Evolutionary conservation across 2,113 vertebrate genomes (phyloP), one percentile per base, ranked within the genome.

Genomic region (Manacus vitellinus): DNA sequence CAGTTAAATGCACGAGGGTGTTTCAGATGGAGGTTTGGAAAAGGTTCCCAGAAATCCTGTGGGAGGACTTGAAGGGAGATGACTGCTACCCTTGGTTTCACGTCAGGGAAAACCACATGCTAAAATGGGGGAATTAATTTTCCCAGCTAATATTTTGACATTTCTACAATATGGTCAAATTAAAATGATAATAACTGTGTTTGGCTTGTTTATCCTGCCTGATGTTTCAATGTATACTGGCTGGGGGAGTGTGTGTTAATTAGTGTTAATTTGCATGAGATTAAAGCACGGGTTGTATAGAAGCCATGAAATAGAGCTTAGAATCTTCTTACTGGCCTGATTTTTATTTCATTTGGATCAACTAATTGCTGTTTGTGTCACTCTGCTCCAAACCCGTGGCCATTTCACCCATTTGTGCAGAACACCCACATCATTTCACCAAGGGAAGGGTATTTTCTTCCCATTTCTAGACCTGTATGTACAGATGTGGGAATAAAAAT

Each of bases 61-160:
- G 88, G 93, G 95, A 96, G 90, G 88, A 81, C 75, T 93, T 88
- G 79, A 92, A 96, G 63, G 41, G 85, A 93, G 76, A 83, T 85
- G 68, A 88, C 68, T 92, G 78, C 87, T 84, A 63, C 47, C 63
- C 94, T 90, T 88, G 82, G 77, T 92, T 96, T 88, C 30, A 33
- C 94, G 94, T 80, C 82, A 95, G 78, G 52, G 71, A 83, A 94
- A 94, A 94, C 20, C 90, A 52, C 80, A 90, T 37, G 72, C 22
- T 86, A 39, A 89, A 86, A 41, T 59, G 55, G 47, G 92, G 67
- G 75, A 80, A 94, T 83, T 93, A 67, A 83, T 94, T 90, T 95
- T 93, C 63, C 9, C 47, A 61, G 92, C 47, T 93, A 95, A 95
- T 95, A 97, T 96, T 96, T 96, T 96, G 96, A 94, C 93, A 92